phyloP scores from a whole-genome alignment of 2,888 invertebrate genomes.

The Pherbina coryleti region DNA sequence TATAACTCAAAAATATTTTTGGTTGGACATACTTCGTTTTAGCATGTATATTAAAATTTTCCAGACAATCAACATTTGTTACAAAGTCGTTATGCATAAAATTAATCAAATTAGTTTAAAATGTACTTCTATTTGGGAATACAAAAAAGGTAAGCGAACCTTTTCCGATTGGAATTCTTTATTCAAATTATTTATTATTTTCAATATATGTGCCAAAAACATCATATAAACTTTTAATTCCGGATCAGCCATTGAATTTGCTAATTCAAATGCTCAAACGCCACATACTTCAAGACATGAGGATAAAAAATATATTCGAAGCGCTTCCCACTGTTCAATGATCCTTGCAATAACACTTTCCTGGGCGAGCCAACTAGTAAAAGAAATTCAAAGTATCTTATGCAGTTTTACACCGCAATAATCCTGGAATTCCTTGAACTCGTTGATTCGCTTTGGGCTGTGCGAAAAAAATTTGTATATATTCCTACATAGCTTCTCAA shows the following conservation, averaged over 20 bases:
- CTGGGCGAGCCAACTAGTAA: slow-evolving; percentile 44
- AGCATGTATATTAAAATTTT: too few species aligned
- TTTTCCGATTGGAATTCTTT: slow-evolving; percentile 45
- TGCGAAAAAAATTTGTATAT: too few species aligned
- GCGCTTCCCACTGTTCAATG: slow-evolving; percentile 42
- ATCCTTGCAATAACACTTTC: slow-evolving; percentile 44
- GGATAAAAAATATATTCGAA: slow-evolving; percentile 42
- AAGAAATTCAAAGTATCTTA: slow-evolving; percentile 42
- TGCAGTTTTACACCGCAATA: slow-evolving; percentile 40
- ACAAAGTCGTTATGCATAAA: slow-evolving; percentile 34
- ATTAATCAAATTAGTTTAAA: slow-evolving; percentile 44
- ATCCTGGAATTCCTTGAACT: slow-evolving; percentile 40
- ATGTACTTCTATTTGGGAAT: slow-evolving; percentile 37
- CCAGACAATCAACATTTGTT: slow-evolving; percentile 10
- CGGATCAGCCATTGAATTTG: slow-evolving; percentile 34
- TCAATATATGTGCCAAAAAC: slow-evolving; percentile 42
- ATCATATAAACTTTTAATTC: slow-evolving; percentile 39
- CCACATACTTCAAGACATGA: slow-evolving; percentile 38
- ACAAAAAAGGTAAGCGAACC: slow-evolving; percentile 40
- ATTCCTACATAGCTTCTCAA: slow-evolving; percentile 31
- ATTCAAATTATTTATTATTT: slow-evolving; percentile 43
- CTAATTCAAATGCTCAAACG: slow-evolving; percentile 32
- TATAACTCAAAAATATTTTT: too few species aligned
- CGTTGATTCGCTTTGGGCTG: slow-evolving; percentile 6
- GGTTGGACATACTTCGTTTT: not conserved